Evolutionary conservation across 1,140 invertebrate genomes (phyloP).

Genomic region (Pogonognathellus flavescens): DNA sequence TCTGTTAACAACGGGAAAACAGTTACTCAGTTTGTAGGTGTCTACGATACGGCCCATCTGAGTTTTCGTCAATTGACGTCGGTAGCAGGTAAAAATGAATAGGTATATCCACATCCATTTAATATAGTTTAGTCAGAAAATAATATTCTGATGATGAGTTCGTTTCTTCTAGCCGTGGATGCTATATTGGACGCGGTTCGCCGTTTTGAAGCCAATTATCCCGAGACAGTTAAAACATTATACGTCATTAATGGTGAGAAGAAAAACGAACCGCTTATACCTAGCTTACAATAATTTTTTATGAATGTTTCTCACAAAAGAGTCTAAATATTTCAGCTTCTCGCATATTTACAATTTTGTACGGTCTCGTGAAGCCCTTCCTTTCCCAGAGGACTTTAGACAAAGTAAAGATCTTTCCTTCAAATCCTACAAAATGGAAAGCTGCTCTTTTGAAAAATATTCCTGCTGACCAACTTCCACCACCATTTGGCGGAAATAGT

Average conservation of each 20-base stretch:
- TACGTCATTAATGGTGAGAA: conserved; percentile 51
- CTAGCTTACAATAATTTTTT: neutral
- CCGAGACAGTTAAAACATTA: conserved; percentile 53
- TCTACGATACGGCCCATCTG: conserved; percentile 53
- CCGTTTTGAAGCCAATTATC: conserved; percentile 57
- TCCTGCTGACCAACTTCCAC: conserved; percentile 82
- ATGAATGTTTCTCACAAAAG: neutral
- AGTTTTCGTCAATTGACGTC: conserved; percentile 57
- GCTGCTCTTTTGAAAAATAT: conserved; percentile 78
- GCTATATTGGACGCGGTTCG: neutral
- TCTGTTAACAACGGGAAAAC: neutral
- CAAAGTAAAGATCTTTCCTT: conserved; percentile 89
- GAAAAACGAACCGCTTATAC: conserved; percentile 7
- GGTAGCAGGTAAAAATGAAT: conserved; percentile 53
- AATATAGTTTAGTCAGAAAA: no score
- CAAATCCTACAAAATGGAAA: conserved; percentile 83
- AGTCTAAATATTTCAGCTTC: conserved; percentile 10
- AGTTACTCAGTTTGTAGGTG: conserved; percentile 55
- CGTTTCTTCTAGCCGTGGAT: conserved; percentile 23
- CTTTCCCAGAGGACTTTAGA: conserved; percentile 89
- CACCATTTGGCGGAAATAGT: conserved; percentile 81
- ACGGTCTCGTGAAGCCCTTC: conserved; percentile 87
- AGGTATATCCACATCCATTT: no score
- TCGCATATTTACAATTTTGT: conserved; percentile 72
- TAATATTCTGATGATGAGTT: neutral